Evolutionary conservation across 2,797 vertebrate species (phyloP).

Genomic region (Spondyliosoma cantharus): DNA sequence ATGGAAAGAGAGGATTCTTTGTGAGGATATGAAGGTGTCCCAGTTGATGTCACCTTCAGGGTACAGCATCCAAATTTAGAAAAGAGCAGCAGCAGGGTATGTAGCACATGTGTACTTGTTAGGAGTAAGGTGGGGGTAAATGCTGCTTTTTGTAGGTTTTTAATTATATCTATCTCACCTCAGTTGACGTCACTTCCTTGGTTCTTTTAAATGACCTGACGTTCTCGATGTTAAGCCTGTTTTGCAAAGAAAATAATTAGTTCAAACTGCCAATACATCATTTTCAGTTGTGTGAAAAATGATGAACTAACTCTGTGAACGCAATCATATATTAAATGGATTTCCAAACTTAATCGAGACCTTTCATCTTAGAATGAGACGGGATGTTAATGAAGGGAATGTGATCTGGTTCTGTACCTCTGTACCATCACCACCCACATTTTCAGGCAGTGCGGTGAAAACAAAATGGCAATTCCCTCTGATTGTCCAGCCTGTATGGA

Average conservation of each 20-base stretch:
- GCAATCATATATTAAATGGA: rapidly evolving
- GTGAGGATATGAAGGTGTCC: constrained; percentile 28
- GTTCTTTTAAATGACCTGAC: background rate
- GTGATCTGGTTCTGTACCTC: background rate
- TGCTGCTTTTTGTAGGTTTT: background rate
- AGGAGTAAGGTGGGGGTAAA: background rate
- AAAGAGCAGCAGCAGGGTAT: background rate
- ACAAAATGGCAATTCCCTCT: constrained; percentile 30
- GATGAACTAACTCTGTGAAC: background rate
- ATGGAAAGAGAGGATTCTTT: background rate
- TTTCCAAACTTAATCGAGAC: background rate
- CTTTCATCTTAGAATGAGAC: background rate
- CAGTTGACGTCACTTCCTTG: background rate
- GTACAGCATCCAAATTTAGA: constrained; percentile 32
- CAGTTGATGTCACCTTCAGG: constrained; percentile 47
- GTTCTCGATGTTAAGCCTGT: background rate
- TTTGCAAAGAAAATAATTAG: background rate
- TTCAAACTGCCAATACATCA: background rate
- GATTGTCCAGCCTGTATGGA: background rate
- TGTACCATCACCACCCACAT: background rate
- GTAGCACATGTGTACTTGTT: background rate
- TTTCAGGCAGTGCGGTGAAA: constrained; percentile 28
- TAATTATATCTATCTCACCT: background rate
- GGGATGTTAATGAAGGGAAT: background rate
- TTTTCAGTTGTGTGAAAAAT: background rate